Evolutionary conservation across 1,140 invertebrate species (phyloP).

Genomic region (Brachionus paranguensis): DNA sequence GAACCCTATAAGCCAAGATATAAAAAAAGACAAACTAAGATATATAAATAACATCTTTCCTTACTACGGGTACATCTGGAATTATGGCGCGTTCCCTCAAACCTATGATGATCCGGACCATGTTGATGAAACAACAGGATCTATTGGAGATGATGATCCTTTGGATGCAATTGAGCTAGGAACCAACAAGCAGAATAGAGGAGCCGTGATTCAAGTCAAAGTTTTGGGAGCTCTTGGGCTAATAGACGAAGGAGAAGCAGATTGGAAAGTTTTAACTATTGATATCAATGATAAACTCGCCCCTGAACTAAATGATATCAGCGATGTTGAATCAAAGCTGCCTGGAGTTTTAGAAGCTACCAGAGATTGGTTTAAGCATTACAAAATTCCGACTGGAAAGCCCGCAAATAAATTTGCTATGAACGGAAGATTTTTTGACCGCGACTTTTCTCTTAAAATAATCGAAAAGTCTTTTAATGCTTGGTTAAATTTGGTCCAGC

Average conservation of each 20-base stretch:
- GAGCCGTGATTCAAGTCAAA: slow-evolving; percentile 85
- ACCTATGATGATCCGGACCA: slow-evolving; percentile 97
- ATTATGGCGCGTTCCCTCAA: slow-evolving; percentile 94
- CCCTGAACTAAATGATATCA: slow-evolving; percentile 72
- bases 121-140: slow-evolving; percentile 77
- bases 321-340: slow-evolving; percentile 82
- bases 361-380: slow-evolving; percentile 95
- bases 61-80: slow-evolving; percentile 99
- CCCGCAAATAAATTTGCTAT: slow-evolving; percentile 95
- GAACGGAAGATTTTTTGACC: slow-evolving; percentile 68
- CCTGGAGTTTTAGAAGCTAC: slow-evolving; percentile 87
- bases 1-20: slow-evolving; percentile 96
- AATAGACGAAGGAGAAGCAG: slow-evolving; percentile 90
- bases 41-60: slow-evolving; percentile 96
- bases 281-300: slow-evolving; percentile 84
- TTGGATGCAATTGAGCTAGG: slow-evolving; percentile 98
- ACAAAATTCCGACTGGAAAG: slow-evolving; percentile 98
- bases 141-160: slow-evolving; percentile 95
- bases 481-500: neutral
- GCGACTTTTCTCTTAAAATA: neutral
- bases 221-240: slow-evolving; percentile 79
- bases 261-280: slow-evolving; percentile 94
- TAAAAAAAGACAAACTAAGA: slow-evolving; percentile 89
- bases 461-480: neutral
- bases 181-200: slow-evolving; percentile 64